Percentiles rank a stretch among this genome's conserved stretches.
These are phyloP conservation scores for Mesopsocus fuscifrons DNA, from an alignment of 2,888 invertebrate species.

Conservation along the genomic window DNA sequence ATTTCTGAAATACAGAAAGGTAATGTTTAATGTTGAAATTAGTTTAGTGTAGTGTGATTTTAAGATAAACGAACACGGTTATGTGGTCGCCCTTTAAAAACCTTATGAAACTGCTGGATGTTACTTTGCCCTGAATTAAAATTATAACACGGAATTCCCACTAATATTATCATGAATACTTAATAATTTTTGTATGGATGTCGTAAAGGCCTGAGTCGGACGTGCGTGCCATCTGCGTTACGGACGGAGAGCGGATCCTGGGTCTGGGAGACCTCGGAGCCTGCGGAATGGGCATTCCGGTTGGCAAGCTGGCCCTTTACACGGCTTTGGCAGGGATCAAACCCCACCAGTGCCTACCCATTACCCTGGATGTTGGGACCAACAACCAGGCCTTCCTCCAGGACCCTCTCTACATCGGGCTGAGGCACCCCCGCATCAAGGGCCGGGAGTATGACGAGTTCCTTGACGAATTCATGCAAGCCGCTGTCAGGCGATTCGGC, in stretches of 20 bases:
- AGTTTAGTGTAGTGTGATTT: too few species aligned
- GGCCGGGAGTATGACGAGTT: conserved; percentile 82
- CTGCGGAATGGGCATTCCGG: conserved; percentile 97
- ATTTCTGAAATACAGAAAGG: too few species aligned
- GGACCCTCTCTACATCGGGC: conserved; percentile 90
- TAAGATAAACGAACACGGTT: too few species aligned
- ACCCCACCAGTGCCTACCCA: conserved; percentile 86
- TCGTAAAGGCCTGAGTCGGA: conserved; percentile 80
- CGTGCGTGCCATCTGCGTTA: conserved; percentile 80
- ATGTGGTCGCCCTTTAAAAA: too few species aligned
- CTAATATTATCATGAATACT: too few species aligned
- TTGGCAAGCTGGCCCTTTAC: conserved; percentile 92
- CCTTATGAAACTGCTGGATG: too few species aligned
- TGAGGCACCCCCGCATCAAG: conserved; percentile 63
- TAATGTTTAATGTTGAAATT: too few species aligned
- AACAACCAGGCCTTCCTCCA: conserved; percentile 50
- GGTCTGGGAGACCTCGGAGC: conserved; percentile 95
- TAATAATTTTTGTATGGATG: too few species aligned
- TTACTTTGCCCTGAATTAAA: too few species aligned
- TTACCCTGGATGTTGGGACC: conserved; percentile 59
- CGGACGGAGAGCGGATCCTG: conserved; percentile 94
- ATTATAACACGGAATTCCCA: too few species aligned
- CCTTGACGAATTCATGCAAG: conserved; percentile 92
- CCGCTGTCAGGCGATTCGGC: conserved; percentile 66
- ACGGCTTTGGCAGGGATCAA: conserved; percentile 94